phyloP scores from a whole-genome alignment of 2,113 vertebrate species.

The Otus sunia region DNA sequence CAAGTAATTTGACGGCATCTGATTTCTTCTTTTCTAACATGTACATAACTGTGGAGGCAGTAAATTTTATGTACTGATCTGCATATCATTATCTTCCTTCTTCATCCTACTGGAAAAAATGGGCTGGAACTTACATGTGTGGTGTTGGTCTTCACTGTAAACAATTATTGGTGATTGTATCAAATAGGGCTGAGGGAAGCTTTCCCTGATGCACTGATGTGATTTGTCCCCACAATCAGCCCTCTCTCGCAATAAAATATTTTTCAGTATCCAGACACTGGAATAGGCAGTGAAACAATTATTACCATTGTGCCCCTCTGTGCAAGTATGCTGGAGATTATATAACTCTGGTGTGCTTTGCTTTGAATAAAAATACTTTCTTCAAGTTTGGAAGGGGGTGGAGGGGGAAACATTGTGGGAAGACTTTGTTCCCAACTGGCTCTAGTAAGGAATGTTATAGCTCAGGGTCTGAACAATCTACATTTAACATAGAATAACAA shows the following conservation, averaged over 20 bases:
- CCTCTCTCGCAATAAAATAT: not conserved
- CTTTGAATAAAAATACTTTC: constrained; percentile 17
- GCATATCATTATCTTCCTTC: fast-evolving
- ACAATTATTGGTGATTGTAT: fast-evolving
- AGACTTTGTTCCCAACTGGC: not conserved
- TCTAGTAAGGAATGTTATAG: not conserved
- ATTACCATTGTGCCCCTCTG: not conserved
- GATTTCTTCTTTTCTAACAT: not conserved
- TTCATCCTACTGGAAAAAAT: not conserved
- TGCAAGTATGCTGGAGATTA: not conserved
- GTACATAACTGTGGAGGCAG: not conserved
- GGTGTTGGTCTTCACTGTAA: not conserved
- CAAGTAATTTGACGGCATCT: not conserved
- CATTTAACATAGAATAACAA: not conserved
- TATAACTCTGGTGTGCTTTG: not conserved
- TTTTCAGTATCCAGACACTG: not conserved
- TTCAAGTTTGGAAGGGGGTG: not conserved
- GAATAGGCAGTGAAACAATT: not conserved
- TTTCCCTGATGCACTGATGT: not conserved
- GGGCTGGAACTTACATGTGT: not conserved
- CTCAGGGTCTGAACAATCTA: not conserved
- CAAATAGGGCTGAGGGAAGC: not conserved
- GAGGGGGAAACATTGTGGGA: not conserved
- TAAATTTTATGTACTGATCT: not conserved
- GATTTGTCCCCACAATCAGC: not conserved